phyloP scores from a whole-genome alignment of 2,888 invertebrate genomes.

The Nymphalis polychloros region DNA sequence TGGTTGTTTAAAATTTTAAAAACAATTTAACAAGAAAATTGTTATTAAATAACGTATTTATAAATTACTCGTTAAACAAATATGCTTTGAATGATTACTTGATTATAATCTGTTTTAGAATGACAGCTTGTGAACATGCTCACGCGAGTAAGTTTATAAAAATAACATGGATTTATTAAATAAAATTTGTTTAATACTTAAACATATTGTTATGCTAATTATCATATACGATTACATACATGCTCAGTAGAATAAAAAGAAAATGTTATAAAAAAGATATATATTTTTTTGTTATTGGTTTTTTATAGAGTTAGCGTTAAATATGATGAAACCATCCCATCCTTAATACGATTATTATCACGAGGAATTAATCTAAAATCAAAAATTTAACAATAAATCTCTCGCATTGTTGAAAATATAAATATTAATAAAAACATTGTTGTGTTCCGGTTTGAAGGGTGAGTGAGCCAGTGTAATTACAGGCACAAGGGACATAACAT shows the following conservation, averaged over 20 bases:
- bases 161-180: background rate
- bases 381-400: too few species aligned
- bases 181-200: too few species aligned
- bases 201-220: too few species aligned
- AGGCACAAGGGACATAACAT: too few species aligned
- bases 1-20: conserved; percentile 17
- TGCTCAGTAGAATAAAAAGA: background rate
- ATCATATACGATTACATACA: background rate
- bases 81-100: background rate
- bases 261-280: background rate
- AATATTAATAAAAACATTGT: too few species aligned
- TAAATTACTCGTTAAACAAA: background rate
- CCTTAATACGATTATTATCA: too few species aligned
- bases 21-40: background rate
- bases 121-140: conserved; percentile 8
- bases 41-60: background rate
- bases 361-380: too few species aligned
- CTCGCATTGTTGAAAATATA: too few species aligned
- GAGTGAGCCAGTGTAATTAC: too few species aligned
- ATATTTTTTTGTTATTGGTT: background rate
- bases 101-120: background rate
- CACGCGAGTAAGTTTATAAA: conserved; percentile 3
- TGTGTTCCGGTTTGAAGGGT: too few species aligned
- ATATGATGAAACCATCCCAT: background rate
- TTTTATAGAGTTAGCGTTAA: background rate